Conservation (phyloP, 2,888 invertebrate species). For the Scaptomyza caliginosa region DNA sequence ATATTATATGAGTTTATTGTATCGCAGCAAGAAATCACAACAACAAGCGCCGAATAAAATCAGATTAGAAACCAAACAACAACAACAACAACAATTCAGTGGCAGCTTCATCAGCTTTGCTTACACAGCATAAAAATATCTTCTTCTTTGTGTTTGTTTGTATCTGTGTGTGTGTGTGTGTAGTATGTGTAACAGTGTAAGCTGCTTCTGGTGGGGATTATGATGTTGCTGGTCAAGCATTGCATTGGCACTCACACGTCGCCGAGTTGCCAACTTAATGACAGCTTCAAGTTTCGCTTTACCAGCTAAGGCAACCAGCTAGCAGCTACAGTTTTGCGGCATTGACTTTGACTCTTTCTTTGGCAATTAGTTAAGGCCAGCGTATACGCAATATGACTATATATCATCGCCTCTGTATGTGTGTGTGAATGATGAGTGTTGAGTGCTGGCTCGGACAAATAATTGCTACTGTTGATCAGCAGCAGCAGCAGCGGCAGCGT, state of each 20-base stretch:
- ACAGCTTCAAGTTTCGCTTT: conserved; percentile 68
- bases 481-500: conserved; percentile 4
- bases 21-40: conserved; percentile 46
- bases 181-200: conserved; percentile 32
- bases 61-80: conserved; percentile 59
- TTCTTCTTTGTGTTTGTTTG: background rate
- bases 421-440: conserved; percentile 55
- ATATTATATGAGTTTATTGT: conserved; percentile 5
- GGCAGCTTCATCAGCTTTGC: conserved; percentile 50
- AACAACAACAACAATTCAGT: background rate
- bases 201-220: conserved; percentile 54
- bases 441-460: conserved; percentile 71
- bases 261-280: conserved; percentile 69
- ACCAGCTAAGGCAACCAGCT: conserved; percentile 14
- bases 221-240: conserved; percentile 64
- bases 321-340: conserved; percentile 36
- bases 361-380: conserved; percentile 58
- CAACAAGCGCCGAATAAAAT: conserved; percentile 39
- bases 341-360: conserved; percentile 49
- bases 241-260: conserved; percentile 61
- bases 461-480: conserved; percentile 76
- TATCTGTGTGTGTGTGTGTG: too few relatives aligned
- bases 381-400: conserved; percentile 71
- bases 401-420: conserved; percentile 56
- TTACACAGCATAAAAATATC: conserved; percentile 60